These are phyloP conservation scores for Dysmachus trigonus DNA, from an alignment of 2,888 invertebrate species.

Conservation along the genomic window DNA sequence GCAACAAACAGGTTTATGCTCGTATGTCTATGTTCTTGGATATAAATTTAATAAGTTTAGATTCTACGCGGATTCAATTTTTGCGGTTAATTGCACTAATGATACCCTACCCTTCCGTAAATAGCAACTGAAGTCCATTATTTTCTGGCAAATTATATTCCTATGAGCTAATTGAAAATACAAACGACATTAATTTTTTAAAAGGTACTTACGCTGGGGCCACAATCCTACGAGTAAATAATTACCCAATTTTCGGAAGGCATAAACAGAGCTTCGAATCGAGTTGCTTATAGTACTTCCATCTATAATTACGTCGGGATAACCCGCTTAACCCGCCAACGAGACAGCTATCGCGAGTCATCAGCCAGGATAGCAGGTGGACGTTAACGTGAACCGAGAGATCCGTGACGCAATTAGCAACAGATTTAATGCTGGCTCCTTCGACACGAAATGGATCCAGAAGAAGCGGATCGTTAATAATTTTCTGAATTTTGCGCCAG, in stretches of 20 bases:
- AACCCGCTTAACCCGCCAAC: background rate
- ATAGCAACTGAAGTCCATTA: background rate
- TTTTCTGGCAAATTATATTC: background rate
- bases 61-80: background rate
- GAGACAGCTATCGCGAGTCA: background rate
- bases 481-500: background rate
- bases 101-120: background rate
- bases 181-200: background rate
- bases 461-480: background rate
- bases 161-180: background rate
- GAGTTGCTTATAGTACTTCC: background rate
- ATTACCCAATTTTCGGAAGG: background rate
- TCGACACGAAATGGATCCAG: background rate
- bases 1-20: background rate
- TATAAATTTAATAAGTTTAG: background rate
- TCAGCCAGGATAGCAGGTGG: background rate
- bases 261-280: background rate
- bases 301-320: background rate
- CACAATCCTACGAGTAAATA: background rate
- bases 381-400: background rate
- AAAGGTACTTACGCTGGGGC: background rate
- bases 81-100: background rate
- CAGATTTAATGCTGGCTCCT: background rate
- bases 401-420: background rate
- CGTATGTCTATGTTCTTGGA: background rate